A percentile compares a stretch with the other conserved stretches of the same genome.
Conservation (phyloP, 2,888 invertebrate genomes). For the Acrobasis suavella region DNA sequence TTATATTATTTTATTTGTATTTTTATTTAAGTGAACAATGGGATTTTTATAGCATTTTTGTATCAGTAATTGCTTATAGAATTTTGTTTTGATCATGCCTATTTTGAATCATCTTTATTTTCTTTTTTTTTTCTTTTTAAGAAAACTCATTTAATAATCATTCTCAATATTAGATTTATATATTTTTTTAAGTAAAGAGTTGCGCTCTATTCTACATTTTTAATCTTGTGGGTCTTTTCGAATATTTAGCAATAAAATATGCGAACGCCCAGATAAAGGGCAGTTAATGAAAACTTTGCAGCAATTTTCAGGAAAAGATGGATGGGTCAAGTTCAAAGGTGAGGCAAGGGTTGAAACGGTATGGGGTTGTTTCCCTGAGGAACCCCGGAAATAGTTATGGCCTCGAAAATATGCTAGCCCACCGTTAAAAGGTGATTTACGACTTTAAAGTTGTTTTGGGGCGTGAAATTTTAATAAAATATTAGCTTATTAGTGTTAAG, state of each 20-base stretch:
- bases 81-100: no score
- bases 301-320: slow-evolving; percentile 15
- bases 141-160: no score
- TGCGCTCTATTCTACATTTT: no score
- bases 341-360: slow-evolving; percentile 18
- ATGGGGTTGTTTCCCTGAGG: slow-evolving; percentile 12
- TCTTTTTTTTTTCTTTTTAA: no score
- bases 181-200: no score
- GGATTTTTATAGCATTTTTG: no score
- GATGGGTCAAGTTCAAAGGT: slow-evolving; percentile 24
- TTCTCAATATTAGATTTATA: no score
- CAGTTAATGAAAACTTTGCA: slow-evolving; percentile 13
- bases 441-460: neutral
- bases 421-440: slow-evolving; percentile 20
- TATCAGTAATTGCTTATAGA: no score
- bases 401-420: slow-evolving; percentile 17
- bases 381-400: slow-evolving; percentile 6
- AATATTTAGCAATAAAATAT: neutral
- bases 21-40: no score
- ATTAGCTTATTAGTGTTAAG: neutral
- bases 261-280: slow-evolving; percentile 7
- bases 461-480: neutral
- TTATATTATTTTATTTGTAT: no score
- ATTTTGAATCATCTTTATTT: no score
- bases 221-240: no score